These are phyloP conservation scores for Trichogramma evanescens DNA, from an alignment of 2,888 invertebrate genomes.

Conservation along the genomic window DNA sequence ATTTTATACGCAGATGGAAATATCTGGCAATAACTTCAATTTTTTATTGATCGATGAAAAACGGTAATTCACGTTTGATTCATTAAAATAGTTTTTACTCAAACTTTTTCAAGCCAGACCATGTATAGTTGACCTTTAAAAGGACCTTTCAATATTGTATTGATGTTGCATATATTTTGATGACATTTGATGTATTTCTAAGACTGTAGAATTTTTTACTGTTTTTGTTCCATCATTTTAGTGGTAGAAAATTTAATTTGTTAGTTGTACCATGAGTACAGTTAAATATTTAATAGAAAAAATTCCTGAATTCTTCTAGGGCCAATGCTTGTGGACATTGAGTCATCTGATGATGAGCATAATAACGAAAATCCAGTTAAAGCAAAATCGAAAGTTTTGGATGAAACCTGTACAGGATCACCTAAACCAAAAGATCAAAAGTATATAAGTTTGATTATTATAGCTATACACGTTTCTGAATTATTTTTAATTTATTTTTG, in stretches of 20 bases:
- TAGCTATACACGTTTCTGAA: neutral
- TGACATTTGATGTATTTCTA: too few species aligned
- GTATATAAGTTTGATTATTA: constrained; percentile 30
- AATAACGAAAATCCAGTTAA: constrained; percentile 63
- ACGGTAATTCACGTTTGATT: too few species aligned
- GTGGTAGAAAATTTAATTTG: too few species aligned
- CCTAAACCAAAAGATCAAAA: constrained; percentile 46
- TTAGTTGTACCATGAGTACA: too few species aligned
- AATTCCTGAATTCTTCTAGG: constrained; percentile 27
- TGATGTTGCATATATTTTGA: constrained; percentile 21
- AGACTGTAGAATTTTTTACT: too few species aligned
- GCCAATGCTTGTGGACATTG: constrained; percentile 58
- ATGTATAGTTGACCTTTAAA: constrained; percentile 21
- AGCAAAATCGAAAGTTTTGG: constrained; percentile 51
- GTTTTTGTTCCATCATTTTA: too few species aligned
- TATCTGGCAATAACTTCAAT: too few species aligned
- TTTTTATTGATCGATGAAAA: neutral
- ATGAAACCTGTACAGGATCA: constrained; percentile 40
- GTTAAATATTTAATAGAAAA: neutral
- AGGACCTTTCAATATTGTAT: constrained; percentile 23
- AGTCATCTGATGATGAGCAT: constrained; percentile 76
- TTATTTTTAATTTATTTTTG: neutral
- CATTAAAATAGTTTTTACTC: too few species aligned
- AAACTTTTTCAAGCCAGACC: constrained; percentile 15
- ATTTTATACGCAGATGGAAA: constrained; percentile 20